phyloP scores from a whole-genome alignment of 2,113 vertebrate species.

The Dasyprocta punctata region DNA sequence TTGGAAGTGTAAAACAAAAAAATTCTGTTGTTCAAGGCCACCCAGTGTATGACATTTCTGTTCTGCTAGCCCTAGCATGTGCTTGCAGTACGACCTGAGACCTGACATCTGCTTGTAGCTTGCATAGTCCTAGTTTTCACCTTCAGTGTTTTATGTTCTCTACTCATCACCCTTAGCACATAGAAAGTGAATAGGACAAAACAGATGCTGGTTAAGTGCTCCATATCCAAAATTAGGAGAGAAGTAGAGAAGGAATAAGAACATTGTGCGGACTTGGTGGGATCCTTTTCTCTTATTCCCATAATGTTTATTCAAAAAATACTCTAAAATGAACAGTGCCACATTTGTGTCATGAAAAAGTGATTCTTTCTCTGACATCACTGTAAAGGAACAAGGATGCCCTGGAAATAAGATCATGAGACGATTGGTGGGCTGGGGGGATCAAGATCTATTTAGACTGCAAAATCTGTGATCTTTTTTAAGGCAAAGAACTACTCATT shows the following conservation, averaged over 20 bases:
- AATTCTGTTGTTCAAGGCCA: background rate
- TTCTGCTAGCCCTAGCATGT: background rate
- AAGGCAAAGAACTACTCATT: background rate
- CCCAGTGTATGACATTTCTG: background rate
- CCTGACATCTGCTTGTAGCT: background rate
- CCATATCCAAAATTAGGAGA: background rate
- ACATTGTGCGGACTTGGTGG: background rate
- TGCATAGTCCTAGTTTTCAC: background rate
- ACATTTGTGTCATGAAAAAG: background rate
- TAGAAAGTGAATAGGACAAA: background rate
- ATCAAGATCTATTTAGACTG: background rate
- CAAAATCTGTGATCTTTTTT: background rate
- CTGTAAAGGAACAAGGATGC: background rate
- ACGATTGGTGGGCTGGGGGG: background rate
- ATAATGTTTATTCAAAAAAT: background rate
- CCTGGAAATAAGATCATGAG: background rate
- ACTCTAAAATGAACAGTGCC: background rate
- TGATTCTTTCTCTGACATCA: background rate
- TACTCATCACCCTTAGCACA: background rate
- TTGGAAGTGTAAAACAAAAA: background rate
- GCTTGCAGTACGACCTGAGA: background rate
- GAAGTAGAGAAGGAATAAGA: background rate
- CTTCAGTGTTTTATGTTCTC: background rate
- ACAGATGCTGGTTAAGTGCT: background rate
- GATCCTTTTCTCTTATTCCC: background rate